Conservation (phyloP, 2,888 invertebrate species). For the Hirtodrosophila alboralis region DNA sequence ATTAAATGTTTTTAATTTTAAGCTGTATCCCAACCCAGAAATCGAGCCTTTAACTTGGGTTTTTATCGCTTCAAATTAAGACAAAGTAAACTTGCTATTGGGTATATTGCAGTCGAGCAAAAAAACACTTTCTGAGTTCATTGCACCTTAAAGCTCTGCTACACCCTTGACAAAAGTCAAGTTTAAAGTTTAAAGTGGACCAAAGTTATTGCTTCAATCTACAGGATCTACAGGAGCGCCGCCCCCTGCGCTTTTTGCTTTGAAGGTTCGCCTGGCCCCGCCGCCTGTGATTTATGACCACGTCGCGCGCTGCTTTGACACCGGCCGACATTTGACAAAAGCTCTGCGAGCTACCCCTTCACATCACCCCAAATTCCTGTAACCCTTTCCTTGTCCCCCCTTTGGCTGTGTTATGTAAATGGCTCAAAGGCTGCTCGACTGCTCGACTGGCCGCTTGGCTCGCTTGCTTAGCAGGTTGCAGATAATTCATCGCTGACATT, state of each 20-base stretch:
- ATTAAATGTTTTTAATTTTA: no score
- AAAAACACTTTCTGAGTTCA: conserved; percentile 29
- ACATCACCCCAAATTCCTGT: background rate
- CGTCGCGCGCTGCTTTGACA: conserved; percentile 74
- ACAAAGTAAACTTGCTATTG: background rate
- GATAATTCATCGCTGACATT: conserved; percentile 81
- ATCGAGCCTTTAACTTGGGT: no score
- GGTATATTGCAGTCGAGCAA: no score
- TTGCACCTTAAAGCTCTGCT: conserved; percentile 48
- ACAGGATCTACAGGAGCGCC: conserved; percentile 2
- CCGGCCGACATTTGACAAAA: conserved; percentile 80
- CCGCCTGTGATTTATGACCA: conserved; percentile 73
- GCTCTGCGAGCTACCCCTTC: conserved; percentile 45
- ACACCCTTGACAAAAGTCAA: conserved; percentile 9
- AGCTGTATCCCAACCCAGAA: no score
- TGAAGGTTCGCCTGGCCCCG: conserved; percentile 38
- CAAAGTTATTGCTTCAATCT: conserved; percentile 41
- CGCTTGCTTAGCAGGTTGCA: conserved; percentile 79
- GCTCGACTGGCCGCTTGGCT: conserved; percentile 24
- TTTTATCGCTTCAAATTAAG: background rate
- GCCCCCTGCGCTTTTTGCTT: conserved; percentile 22
- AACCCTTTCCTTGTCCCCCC: conserved; percentile 13
- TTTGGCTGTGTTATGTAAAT: conserved; percentile 56
- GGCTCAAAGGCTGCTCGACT: conserved; percentile 41
- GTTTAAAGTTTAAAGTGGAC: conserved; percentile 51